phyloP scores from a whole-genome alignment of 2,113 vertebrate genomes.

The Ictalurus punctatus region DNA sequence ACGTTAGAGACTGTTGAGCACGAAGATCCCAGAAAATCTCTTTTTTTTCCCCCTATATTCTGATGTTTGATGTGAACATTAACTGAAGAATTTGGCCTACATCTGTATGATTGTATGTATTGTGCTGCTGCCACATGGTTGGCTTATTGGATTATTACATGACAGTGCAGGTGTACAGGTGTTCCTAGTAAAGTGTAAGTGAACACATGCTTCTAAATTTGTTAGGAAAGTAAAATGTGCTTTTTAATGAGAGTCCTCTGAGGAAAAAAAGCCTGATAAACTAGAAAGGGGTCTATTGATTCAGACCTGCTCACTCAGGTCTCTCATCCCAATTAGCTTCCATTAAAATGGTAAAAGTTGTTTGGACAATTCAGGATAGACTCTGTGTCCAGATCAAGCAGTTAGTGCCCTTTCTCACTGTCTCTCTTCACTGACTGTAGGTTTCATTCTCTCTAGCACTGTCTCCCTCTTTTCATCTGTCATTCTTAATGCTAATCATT shows the following conservation, averaged over 20 bases:
- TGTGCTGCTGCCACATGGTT: not conserved
- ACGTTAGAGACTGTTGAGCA: not conserved
- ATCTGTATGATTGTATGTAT: not conserved
- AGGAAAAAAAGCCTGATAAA: not conserved
- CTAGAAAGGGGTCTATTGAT: conserved; percentile 13
- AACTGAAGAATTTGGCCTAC: not conserved
- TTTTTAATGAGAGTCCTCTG: not conserved
- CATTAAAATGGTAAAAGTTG: conserved; percentile 25
- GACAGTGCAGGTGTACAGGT: not conserved
- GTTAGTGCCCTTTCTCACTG: not conserved
- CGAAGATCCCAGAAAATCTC: not conserved
- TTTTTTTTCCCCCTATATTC: not conserved
- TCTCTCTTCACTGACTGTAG: not conserved
- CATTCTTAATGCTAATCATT: conserved; percentile 58
- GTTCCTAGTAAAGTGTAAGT: not conserved
- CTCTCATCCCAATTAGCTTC: conserved; percentile 31
- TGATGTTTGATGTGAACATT: not conserved
- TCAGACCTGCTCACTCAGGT: not conserved
- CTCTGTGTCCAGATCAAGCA: conserved; percentile 19
- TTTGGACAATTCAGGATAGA: conserved; percentile 25
- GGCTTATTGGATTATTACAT: not conserved
- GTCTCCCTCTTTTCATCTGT: conserved; percentile 28
- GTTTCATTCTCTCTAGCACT: not conserved
- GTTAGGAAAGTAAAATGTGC: not conserved
- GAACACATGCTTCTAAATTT: not conserved